Base-by-base conservation (phyloP, 2,113 vertebrate species). In the Balaeniceps rex region DNA sequence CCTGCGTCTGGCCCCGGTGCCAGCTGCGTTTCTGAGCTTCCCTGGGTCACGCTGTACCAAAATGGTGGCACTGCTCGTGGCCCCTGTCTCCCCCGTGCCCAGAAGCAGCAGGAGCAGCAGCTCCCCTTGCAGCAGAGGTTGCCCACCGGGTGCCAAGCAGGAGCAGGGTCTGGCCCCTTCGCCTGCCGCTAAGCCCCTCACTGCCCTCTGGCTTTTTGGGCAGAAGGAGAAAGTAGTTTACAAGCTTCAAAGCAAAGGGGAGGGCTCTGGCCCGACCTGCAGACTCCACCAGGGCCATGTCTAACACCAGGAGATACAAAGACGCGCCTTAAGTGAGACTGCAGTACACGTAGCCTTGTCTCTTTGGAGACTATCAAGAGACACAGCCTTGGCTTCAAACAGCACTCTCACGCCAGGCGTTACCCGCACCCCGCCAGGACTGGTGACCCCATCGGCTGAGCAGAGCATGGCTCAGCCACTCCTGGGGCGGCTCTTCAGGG, bases 381-480 rank as follows among this genome's bases (percentile, higher is more conserved):
- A 25, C 85, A 68, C 66, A 51, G 85, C 19, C 6, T 15, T 40
- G 60, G 36, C 68, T 76, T 69, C 49, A 15, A 82, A 7, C 0
- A 19, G 49, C 7, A 1, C 21, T 52, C 29, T 58, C 74, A 33
- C 5, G 2, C 28, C 52, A 21, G 19, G 31, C 28, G 12, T 42
- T 36, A 26, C 17, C 1, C 4, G 1, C 21, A 6, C 26, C 0
- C 0, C 18, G 11, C 55, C 0, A 0, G 54, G 51, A 28, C 21
- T 2, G 0, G 46, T 61, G 76, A 55, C 23, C 26, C 51, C 42
- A 12, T 4, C 0, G 0, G 34, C 34, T 1, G 0, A 52, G 49
- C 57, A 25, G 38, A 60, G 46, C 34, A 8, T 1, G 3, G 58
- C 64, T 36, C 33, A 17, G 51, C 75, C 34, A 66, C 58, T 72